Evolutionary conservation across 1,140 invertebrate genomes (phyloP), one percentile per base, ranked within the genome.

Genomic region (Drosophila repleta): DNA sequence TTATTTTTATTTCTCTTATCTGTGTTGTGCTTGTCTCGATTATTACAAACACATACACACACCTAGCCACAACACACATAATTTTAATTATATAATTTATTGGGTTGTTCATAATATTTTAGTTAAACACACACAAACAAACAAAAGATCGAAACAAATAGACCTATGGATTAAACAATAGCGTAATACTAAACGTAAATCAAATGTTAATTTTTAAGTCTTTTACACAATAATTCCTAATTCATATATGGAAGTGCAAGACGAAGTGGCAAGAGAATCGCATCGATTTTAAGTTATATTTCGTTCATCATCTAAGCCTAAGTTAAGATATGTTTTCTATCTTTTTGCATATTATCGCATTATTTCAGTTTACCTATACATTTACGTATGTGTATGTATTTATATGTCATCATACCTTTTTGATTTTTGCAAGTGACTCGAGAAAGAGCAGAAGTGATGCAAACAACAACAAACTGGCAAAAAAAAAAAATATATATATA

Each of bases 141-240:
- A 39, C 7, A 43, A 8, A 41, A 43, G 8, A 43, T 43, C n/a
- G 18, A 46, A 21, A 39, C 32, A 79, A 74, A 49, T 77, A 82
- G 43, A 39, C 48, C 52, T 73, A 73, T 60, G 41, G 45, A 70
- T 20, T 56, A 71, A 46, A 39, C 48, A 78, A 64, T 57, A 53
- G 74, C 69, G 46, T 83, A 79, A 75, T 58, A 48, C 17, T 58
- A 77, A 21, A 56, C 18, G 24, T 76, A 73, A 66, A 65, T 43
- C 51, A 73, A 72, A 80, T 85, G 81, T 85, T 84, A 80, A 52
- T 49, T 41, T 55, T 49, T 85, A 84, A 84, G 81, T 65, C 32
- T 26, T 35, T 62, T 79, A 74, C 49, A 37, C 45, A 37, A 69
- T 57, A 66, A 75, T 62, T 79, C 80, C 71, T 79, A 75, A 75